Base-by-base conservation (phyloP, 2,888 invertebrate species). In the Cybosia mesomella region DNA sequence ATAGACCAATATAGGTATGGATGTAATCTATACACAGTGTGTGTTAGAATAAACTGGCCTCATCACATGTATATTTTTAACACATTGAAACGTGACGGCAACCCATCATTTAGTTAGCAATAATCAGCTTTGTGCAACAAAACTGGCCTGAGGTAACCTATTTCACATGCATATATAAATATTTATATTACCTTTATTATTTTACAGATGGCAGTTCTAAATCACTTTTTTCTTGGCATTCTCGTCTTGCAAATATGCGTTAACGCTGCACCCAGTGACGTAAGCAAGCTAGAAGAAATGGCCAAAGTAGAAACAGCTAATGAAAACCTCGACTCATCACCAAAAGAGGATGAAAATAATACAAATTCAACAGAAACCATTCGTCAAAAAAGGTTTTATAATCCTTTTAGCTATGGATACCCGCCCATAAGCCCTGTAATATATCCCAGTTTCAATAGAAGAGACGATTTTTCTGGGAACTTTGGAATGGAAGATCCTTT, bases 161-260 rank as follows among this genome's bases (percentile, higher is more conserved):
- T 24, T 34, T 36, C 28, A 43, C 43, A 24, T 24, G 28, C 15
- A n/a, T n/a, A n/a, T n/a, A n/a, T 0, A 32, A 61, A 32, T 13
- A 49, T 34, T 24, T 1, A 49, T 32, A 57, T 67, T 21, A 64
- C 28, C 11, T 64, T 73, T 67, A 77, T 74, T 77, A 59, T 62
- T 72, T 94, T 93, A 67, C 93, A 94, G 94, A 94, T 94, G 93
- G 84, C 80, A 81, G 80, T 66, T 71, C 53, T 83, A 62, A 72
- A 75, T 28, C 75, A 78, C 34, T 36, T 87, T 21, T 36, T 89
- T 64, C 70, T 90, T 69, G 84, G 84, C 67, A 70, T 89, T 68
- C 76, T 91, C 69, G 72, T 88, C 67, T 75, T 88, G 55, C 87
- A 89, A 79, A 74, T 83, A 68, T 81, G 77, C 73, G 87, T 85